Evolutionary conservation across 2,888 invertebrate genomes (phyloP).

Genomic region (Parascotia fuliginaria): DNA sequence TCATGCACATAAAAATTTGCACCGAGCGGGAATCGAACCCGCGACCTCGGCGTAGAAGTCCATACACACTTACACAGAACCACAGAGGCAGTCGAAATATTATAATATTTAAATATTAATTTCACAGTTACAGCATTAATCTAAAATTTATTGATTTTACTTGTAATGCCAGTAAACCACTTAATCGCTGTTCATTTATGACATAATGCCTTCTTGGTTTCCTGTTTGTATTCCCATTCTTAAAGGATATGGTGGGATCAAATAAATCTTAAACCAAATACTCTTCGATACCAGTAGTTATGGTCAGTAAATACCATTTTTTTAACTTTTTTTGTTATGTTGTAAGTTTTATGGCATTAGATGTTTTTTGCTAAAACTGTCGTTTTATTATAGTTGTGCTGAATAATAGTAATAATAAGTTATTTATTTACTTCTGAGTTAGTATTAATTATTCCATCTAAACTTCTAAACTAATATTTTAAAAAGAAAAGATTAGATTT

Average conservation of each 20-base stretch:
- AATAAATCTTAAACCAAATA: slow-evolving; percentile 72
- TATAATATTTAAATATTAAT: no score
- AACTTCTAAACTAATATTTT: no score
- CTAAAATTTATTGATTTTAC: slow-evolving; percentile 7
- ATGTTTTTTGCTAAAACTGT: slow-evolving; percentile 4
- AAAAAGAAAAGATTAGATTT: no score
- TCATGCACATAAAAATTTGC: no score
- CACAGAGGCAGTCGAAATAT: no score
- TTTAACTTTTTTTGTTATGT: slow-evolving; percentile 34
- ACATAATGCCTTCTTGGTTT: slow-evolving; percentile 47
- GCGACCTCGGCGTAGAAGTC: no score
- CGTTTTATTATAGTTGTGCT: no score
- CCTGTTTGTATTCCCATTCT: slow-evolving; percentile 42
- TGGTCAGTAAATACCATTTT: slow-evolving; percentile 47
- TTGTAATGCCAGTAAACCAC: slow-evolving; percentile 18
- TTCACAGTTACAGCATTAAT: background rate
- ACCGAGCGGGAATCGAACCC: no score
- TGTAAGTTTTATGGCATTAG: slow-evolving; percentile 2
- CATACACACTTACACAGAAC: no score
- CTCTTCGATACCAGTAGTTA: slow-evolving; percentile 69
- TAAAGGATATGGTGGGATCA: slow-evolving; percentile 63
- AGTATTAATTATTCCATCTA: no score
- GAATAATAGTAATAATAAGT: no score
- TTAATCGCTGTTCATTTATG: slow-evolving; percentile 34
- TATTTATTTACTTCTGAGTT: no score